Percentiles rank a stretch among this genome's conserved stretches.
Evolutionary conservation across 2,113 vertebrate species (phyloP).

Genomic region (Apteryx mantelli): DNA sequence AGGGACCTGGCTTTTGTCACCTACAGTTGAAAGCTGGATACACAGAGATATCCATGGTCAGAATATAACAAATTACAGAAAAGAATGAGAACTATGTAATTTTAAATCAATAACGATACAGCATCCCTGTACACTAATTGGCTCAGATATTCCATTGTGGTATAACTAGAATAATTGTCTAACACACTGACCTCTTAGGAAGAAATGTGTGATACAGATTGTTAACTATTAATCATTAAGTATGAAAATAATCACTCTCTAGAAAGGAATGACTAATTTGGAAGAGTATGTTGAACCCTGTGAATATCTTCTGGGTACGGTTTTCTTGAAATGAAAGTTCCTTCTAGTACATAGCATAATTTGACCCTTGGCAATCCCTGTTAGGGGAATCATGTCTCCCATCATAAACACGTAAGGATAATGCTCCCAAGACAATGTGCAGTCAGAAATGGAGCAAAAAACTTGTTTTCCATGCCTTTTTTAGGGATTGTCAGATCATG

Average conservation of each 20-base stretch:
- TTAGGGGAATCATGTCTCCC: not conserved
- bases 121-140: not conserved
- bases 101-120: not conserved
- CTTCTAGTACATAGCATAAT: not conserved
- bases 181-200: not conserved
- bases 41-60: not conserved
- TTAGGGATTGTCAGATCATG: not conserved
- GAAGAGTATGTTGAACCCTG: not conserved
- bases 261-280: not conserved
- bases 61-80: not conserved
- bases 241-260: not conserved
- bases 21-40: not conserved
- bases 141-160: not conserved
- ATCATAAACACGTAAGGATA: not conserved
- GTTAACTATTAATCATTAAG: not conserved
- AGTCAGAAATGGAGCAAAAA: not conserved
- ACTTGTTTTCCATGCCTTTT: not conserved
- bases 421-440: not conserved
- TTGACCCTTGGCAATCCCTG: accelerated
- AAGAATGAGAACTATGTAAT: not conserved
- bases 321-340: not conserved
- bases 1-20: not conserved
- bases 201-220: not conserved
- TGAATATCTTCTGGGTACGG: not conserved
- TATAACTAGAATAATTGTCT: not conserved